A percentile compares a stretch with the other conserved stretches of the same genome.
phyloP scores from a whole-genome alignment of 2,888 invertebrate genomes.

The Scaeva pyrastri region DNA sequence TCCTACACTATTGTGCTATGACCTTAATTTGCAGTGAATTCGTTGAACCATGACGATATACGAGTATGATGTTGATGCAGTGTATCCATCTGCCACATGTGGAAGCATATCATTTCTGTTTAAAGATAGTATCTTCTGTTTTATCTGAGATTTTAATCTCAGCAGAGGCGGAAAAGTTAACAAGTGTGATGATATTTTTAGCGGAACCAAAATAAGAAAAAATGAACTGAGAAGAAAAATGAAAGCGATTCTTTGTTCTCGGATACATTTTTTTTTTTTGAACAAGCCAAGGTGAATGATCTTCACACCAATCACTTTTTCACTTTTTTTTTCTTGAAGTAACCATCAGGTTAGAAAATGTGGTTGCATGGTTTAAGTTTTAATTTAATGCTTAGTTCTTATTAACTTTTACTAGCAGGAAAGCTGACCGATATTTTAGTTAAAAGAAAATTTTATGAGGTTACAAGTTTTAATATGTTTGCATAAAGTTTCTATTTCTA shows the following conservation, averaged over 20 bases:
- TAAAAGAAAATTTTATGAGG: too few species aligned
- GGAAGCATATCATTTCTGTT: not conserved
- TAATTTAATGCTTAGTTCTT: too few species aligned
- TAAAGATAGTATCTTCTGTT: constrained; percentile 11
- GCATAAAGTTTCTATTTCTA: too few species aligned
- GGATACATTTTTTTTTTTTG: not conserved
- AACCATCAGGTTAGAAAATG: too few species aligned
- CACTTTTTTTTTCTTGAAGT: not conserved
- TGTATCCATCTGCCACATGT: constrained; percentile 17
- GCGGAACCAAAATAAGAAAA: not conserved
- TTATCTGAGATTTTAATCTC: constrained; percentile 10
- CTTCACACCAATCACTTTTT: not conserved
- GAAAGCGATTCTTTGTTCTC: constrained; percentile 1
- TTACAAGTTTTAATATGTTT: too few species aligned
- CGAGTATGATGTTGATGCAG: not conserved
- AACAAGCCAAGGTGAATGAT: constrained; percentile 7
- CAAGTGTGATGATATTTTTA: constrained; percentile 12
- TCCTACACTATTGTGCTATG: constrained; percentile 45
- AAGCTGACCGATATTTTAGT: too few species aligned
- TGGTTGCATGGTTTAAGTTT: too few species aligned
- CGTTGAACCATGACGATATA: not conserved
- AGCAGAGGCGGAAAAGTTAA: not conserved
- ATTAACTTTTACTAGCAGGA: too few species aligned
- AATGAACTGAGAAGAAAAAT: not conserved
- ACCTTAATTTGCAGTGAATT: constrained; percentile 39